A percentile compares a stretch with the other conserved stretches of the same genome.
Conservation (phyloP, 1,140 invertebrate species). For the Drosophila jambulina region DNA sequence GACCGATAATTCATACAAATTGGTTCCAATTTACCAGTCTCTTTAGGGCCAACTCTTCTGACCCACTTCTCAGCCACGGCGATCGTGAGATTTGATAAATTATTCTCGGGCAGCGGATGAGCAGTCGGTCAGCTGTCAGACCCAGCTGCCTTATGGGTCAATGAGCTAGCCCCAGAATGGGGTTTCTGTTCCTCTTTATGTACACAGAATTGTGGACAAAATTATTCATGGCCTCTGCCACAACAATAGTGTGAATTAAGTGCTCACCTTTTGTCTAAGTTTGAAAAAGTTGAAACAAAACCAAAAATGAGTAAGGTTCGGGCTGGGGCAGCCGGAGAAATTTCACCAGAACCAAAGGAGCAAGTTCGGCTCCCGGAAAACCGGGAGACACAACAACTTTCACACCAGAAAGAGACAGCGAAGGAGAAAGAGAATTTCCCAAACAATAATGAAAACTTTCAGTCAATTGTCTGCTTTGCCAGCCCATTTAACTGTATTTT, state of each 20-base stretch:
- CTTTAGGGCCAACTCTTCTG: constrained; percentile 19
- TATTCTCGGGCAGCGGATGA: constrained; percentile 16
- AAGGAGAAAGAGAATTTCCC: constrained; percentile 51
- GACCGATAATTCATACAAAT: constrained; percentile 28
- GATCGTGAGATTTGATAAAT: constrained; percentile 50
- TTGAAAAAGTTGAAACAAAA: constrained; percentile 34
- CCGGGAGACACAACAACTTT: constrained; percentile 49
- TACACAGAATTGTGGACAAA: constrained; percentile 17
- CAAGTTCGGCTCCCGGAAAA: constrained; percentile 24
- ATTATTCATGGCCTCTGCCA: constrained; percentile 30
- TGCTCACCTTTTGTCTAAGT: constrained; percentile 51
- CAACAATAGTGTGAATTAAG: constrained; percentile 62
- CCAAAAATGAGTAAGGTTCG: constrained; percentile 25
- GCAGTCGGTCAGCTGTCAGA: constrained; percentile 51
- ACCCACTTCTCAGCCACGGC: constrained; percentile 38
- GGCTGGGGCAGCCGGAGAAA: constrained; percentile 33
- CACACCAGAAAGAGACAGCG: constrained; percentile 21
- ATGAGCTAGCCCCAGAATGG: constrained; percentile 30
- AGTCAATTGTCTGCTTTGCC: constrained; percentile 38
- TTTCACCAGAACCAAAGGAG: constrained; percentile 52
- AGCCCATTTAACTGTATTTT: constrained; percentile 58
- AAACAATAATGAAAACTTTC: constrained; percentile 52
- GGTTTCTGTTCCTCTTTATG: constrained; percentile 1
- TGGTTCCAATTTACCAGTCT: constrained; percentile 22
- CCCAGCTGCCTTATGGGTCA: constrained; percentile 35